Percentiles rank a stretch among this genome's conserved stretches.
Conservation (phyloP, 2,797 vertebrate species). For the Salmo trutta region DNA sequence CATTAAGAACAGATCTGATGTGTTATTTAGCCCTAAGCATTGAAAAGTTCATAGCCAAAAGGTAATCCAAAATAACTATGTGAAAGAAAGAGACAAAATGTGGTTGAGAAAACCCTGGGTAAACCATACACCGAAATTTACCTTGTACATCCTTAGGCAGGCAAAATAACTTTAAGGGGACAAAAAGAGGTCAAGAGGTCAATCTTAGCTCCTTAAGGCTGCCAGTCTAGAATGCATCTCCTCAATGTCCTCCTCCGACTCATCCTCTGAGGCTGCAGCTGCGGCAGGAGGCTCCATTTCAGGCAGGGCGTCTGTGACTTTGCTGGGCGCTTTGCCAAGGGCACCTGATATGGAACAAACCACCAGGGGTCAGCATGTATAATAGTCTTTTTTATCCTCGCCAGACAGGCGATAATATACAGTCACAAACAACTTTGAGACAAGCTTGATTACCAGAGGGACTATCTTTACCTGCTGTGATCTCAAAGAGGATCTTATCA, state of each 20-base stretch:
- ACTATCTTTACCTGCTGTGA: conserved; percentile 87
- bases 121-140: conserved; percentile 52
- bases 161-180: conserved; percentile 29
- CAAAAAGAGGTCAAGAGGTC: conserved; percentile 10
- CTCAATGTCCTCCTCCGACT: conserved; percentile 94
- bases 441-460: conserved; percentile 2
- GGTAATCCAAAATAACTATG: conserved; percentile 55
- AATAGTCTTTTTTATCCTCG: neutral
- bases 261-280: conserved; percentile 81
- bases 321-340: conserved; percentile 95
- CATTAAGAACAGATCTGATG: neutral
- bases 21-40: conserved; percentile 20
- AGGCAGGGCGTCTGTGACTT: conserved; percentile 92
- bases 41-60: conserved; percentile 43
- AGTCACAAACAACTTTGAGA: neutral
- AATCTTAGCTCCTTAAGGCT: conserved; percentile 88
- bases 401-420: neutral
- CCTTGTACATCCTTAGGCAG: conserved; percentile 47
- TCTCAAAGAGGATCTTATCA: conserved; percentile 96
- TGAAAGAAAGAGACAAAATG: conserved; percentile 32
- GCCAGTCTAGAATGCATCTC: conserved; percentile 94
- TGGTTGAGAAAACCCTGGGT: conserved; percentile 37
- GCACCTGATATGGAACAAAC: conserved; percentile 79
- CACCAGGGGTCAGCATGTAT: conserved; percentile 12
- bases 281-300: conserved; percentile 81